phyloP scores from a whole-genome alignment of 2,888 invertebrate species.

The Hemithea aestivaria region DNA sequence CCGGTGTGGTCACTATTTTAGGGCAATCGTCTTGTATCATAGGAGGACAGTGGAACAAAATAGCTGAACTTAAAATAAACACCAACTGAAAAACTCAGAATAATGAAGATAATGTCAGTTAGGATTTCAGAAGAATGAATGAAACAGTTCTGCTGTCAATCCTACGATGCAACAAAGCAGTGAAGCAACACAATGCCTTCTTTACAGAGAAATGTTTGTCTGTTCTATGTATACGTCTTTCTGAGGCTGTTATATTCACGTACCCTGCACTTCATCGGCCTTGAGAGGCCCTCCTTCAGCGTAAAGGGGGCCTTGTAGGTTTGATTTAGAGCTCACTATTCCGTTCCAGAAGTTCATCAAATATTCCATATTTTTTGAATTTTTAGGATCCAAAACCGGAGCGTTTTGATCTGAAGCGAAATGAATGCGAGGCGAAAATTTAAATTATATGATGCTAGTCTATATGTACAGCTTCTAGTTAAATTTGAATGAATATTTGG shows the following conservation, averaged over 20 bases:
- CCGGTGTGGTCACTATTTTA: constrained; percentile 39
- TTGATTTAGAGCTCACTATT: constrained; percentile 48
- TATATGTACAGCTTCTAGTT: too few species aligned
- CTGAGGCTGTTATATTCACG: constrained; percentile 23
- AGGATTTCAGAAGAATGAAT: constrained; percentile 42
- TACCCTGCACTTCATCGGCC: constrained; percentile 62
- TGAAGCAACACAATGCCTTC: constrained; percentile 56
- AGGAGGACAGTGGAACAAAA: constrained; percentile 45
- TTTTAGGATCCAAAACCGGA: constrained; percentile 36
- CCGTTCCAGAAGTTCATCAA: constrained; percentile 65
- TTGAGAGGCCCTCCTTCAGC: constrained; percentile 69
- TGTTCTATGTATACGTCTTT: constrained; percentile 20
- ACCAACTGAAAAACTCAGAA: constrained; percentile 40
- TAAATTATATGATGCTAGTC: not conserved
- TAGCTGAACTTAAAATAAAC: constrained; percentile 42
- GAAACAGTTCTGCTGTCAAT: constrained; percentile 45
- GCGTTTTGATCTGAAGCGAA: constrained; percentile 31
- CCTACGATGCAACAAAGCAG: constrained; percentile 58
- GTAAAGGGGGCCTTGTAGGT: constrained; percentile 56
- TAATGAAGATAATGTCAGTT: constrained; percentile 37
- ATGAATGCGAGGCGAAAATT: constrained; percentile 8
- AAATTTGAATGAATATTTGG: not conserved
- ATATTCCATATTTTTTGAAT: constrained; percentile 65
- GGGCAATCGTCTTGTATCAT: constrained; percentile 35
- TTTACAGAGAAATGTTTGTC: constrained; percentile 34